Evolutionary conservation across 1,140 invertebrate species (phyloP).

Genomic region (Drosophila santomea): DNA sequence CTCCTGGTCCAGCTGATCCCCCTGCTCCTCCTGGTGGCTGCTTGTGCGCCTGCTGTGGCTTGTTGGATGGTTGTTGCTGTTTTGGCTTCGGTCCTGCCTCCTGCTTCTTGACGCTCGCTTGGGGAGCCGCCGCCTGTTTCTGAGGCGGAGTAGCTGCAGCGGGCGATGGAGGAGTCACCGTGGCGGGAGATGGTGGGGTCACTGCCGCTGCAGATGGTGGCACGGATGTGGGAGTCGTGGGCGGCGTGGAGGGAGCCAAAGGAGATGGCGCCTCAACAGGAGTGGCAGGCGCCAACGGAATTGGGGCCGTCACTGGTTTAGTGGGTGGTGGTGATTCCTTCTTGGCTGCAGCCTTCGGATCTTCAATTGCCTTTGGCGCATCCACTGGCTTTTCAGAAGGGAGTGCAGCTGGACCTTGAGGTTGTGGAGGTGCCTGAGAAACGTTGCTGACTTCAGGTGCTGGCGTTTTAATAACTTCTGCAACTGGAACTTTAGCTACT

Average conservation of each 20-base stretch:
- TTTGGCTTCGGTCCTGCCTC: constrained; percentile 50
- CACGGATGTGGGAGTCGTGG: constrained; percentile 21
- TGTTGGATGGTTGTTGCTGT: constrained; percentile 33
- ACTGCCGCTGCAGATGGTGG: constrained; percentile 25
- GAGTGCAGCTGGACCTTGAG: not conserved
- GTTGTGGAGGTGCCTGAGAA: not conserved
- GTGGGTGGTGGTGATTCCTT: not conserved
- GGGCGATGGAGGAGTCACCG: constrained; percentile 15
- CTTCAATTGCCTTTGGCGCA: not conserved
- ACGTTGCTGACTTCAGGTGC: not conserved
- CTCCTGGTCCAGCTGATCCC: constrained; percentile 3
- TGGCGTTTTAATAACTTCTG: not conserved
- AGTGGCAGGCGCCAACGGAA: constrained; percentile 7
- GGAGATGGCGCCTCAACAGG: constrained; percentile 5
- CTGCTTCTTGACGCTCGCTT: constrained; percentile 41
- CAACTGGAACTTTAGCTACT: not conserved
- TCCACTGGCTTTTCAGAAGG: not conserved
- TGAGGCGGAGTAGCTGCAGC: constrained; percentile 7
- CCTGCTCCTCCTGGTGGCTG: constrained; percentile 12
- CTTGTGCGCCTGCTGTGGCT: constrained; percentile 40
- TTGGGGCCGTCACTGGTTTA: constrained; percentile 15
- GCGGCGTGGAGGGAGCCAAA: constrained; percentile 10
- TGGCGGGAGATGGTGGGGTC: constrained; percentile 27
- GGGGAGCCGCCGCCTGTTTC: constrained; percentile 23
- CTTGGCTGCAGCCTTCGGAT: not conserved